These are phyloP conservation scores for Miniopterus natalensis DNA, from an alignment of 2,113 vertebrate species.

Conservation along the genomic window DNA sequence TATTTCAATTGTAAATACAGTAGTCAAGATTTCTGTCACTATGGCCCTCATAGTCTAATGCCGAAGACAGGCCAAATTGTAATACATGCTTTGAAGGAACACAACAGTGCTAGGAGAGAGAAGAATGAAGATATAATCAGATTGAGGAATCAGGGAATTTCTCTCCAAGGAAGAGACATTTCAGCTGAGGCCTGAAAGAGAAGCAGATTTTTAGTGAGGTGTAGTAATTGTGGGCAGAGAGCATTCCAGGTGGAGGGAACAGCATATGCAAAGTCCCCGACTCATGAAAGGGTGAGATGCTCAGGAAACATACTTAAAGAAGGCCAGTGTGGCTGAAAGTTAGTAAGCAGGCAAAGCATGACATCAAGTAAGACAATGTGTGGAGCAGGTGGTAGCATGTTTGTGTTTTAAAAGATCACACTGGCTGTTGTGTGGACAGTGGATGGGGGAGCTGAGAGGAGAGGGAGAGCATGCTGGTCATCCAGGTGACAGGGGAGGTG, in stretches of 20 bases:
- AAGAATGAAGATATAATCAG: neutral
- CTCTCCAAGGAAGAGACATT: neutral
- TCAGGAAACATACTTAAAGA: neutral
- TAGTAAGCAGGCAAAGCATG: neutral
- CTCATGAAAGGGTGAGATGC: neutral
- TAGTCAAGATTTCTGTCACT: neutral
- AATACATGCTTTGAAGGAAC: neutral
- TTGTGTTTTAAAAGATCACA: neutral
- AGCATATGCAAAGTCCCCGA: neutral
- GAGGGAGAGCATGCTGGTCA: neutral
- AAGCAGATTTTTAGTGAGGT: neutral
- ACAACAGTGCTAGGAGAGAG: neutral
- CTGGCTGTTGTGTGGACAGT: neutral
- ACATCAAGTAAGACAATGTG: neutral
- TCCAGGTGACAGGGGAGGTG: neutral
- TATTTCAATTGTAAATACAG: neutral
- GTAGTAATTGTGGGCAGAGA: neutral
- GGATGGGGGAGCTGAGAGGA: neutral
- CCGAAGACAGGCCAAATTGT: neutral
- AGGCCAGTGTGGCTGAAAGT: neutral
- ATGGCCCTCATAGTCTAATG: neutral
- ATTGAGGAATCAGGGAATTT: neutral
- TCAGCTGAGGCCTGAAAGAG: neutral
- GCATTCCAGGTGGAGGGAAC: neutral
- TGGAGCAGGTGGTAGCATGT: neutral